Evolutionary conservation across 2,113 vertebrate genomes (phyloP), one percentile per base, ranked within the genome.

Genomic region (Sylvietta virens): DNA sequence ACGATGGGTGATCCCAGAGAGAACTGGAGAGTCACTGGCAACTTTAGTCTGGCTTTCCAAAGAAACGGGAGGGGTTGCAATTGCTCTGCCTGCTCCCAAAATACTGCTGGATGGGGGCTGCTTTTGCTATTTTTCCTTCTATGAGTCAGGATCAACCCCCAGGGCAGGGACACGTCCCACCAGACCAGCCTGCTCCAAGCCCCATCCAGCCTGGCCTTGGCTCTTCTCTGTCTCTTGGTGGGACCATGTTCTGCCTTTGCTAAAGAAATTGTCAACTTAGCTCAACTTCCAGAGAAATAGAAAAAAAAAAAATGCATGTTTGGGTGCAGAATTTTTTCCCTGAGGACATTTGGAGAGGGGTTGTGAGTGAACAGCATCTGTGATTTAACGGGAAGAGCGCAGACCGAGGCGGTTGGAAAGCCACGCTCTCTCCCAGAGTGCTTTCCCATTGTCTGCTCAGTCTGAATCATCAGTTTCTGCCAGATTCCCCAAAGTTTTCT

Each of bases 381-480:
- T 22, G 21, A 2, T 40, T 56, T 64, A 9, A 28, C 0, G 3
- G 66, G 40, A 90, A 23, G 17, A 88, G 79, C 30, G 1, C 23
- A 44, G 9, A 17, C 6, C 1, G 9, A 64, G 65, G 57, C 8
- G 0, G 0, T 19, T 0, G 3, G 37, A 23, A 69, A 40, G n/a
- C 15, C 51, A 56, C 8, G 71, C 30, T 73, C 76, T 24, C 85
- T 74, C 66, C 9, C 50, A 28, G 51, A 83, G 54, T 5, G 21
- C 20, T 86, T 47, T 88, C 93, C 72, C 80, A 23, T 56, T 7
- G 0, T 62, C 70, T 79, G 4, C 79, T 65, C 47, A 4, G 61
- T 76, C 81, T 33, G 42, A 80, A 69, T 39, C 84, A 70, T n/a
- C 50, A 7, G 6, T 60, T 92, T 66, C 45, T 65, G 45, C n/a